Evolutionary conservation across 2,113 vertebrate genomes (phyloP), one percentile per base, ranked within the genome.

Genomic region (Hiodon alosoides): DNA sequence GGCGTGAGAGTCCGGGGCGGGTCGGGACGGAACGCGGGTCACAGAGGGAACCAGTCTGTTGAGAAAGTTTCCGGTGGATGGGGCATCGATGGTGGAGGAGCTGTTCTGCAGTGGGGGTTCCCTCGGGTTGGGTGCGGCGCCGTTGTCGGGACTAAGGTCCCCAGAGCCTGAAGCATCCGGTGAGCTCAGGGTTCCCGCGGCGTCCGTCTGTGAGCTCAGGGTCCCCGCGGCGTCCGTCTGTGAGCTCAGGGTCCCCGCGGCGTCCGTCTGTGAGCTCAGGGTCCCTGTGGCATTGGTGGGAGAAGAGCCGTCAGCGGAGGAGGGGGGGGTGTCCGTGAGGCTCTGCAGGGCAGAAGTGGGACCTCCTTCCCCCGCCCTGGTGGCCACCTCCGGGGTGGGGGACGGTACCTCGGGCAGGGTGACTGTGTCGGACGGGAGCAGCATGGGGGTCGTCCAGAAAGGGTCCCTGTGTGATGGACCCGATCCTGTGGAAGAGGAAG

Each of bases 11-110:
- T 93, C 88, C 4, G 87, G 86, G 0, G 86, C 85, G 0, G 95
- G 92, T 78, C 92, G 93, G 0, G 96, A 97, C 0, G 93, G 92
- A 77, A 93, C 94, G 83, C 90, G 88, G 72, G 94, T 95, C 68
- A 92, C 93, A 0, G 93, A 90, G 2, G 94, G 95, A 61, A 95
- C 94, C 82, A 91, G 89, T 83, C 93, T 93, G 85, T 94, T 99
- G 77, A 92, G 92, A 87, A 96, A 98, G 84, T 93, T 96, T 52
- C 90, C 90, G 0, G 92, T 93, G 80, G 93, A 93, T 11, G 87
- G 80, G 47, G 84, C 78, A 7, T 95, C 93, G 5, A 92, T 88
- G 11, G 90, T 46, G n/a, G 89, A 81, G 17, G 86, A 89, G 79
- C 89, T 80, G 69, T 90, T 85, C 55, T 82, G 86, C 73, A 81